Conservation (phyloP, 1,140 invertebrate genomes). For the Drosophila yakuba region DNA sequence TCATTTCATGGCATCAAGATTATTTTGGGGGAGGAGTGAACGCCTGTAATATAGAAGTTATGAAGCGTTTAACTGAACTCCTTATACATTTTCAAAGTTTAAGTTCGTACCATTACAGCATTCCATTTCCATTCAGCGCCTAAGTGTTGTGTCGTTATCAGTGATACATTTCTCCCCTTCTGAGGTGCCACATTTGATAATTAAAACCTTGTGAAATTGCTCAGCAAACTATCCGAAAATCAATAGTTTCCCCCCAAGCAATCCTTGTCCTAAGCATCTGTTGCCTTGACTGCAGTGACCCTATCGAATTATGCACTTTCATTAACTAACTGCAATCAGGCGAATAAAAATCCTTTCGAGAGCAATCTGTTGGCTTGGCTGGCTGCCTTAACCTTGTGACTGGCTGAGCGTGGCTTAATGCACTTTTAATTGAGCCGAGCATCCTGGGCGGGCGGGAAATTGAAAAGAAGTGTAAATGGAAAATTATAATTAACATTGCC, state of each 20-base stretch:
- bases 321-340: conserved; percentile 79
- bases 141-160: too few species aligned
- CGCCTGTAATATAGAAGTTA: too few species aligned
- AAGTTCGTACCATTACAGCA: too few species aligned
- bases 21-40: too few species aligned
- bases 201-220: neutral
- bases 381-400: conserved; percentile 65
- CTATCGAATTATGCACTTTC: conserved; percentile 69
- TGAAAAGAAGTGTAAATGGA: conserved; percentile 65
- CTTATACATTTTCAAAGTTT: too few species aligned
- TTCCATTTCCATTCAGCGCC: too few species aligned
- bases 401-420: conserved; percentile 65
- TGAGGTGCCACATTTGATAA: neutral
- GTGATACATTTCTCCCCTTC: neutral
- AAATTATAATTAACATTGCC: conserved; percentile 78
- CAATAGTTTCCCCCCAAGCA: conserved; percentile 2
- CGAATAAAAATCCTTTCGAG: conserved; percentile 62
- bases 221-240: neutral
- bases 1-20: too few species aligned
- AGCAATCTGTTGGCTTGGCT: conserved; percentile 51
- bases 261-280: conserved; percentile 2
- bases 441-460: conserved; percentile 32
- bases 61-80: too few species aligned
- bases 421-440: conserved; percentile 75
- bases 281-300: conserved; percentile 40